Evolutionary conservation across 2,797 vertebrate genomes (phyloP), one percentile per base, ranked within the genome.

Genomic region (Lagocephalus sceleratus): DNA sequence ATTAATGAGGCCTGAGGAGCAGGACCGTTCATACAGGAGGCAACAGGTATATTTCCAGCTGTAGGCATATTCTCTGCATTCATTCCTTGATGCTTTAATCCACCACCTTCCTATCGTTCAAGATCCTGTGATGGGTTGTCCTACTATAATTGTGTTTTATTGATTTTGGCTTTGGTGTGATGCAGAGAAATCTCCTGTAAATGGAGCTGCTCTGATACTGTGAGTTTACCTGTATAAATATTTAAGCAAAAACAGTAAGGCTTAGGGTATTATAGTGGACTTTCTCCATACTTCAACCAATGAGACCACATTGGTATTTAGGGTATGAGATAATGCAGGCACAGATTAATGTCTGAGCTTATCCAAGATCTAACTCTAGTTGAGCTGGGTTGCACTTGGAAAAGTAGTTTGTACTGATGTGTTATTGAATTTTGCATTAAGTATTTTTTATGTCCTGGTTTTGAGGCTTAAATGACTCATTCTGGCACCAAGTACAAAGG

Each of bases 61-160:
- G 17, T 19, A 14, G 59, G 54, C 56, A 66, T 60, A 22, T 63
- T 68, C 63, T 45, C 50, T 71, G 63, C 69, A 71, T 83, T 78
- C 60, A 63, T 56, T 46, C 58, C 47, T 49, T 29, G 63, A 78
- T 14, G 62, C 72, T 71, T 82, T 81, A 87, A 82, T 83, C 82
- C 69, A 58, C 58, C 68, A 32, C 69, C 71, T 75, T 75, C 73
- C 70, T 70, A 83, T 89, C 78, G 14, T 63, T 78, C 74, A 79
- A 61, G 60, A 84, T 68, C 71, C 66, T 75, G 67, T 66, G 15
- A 68, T 57, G 72, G 63, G 50, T 81, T 78, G 75, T 83, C 73
- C 68, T 50, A 68, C 71, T 78, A 66, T 86, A 87, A 90, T 89
- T 84, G 79, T 81, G 66, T 86, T 88, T 84, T 82, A 89, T 89